A percentile compares a stretch with the other conserved stretches of the same genome.
Evolutionary conservation across 92 coral and sea anemone genomes (phyloP).

Genomic region (Plumapathes pennacea): DNA sequence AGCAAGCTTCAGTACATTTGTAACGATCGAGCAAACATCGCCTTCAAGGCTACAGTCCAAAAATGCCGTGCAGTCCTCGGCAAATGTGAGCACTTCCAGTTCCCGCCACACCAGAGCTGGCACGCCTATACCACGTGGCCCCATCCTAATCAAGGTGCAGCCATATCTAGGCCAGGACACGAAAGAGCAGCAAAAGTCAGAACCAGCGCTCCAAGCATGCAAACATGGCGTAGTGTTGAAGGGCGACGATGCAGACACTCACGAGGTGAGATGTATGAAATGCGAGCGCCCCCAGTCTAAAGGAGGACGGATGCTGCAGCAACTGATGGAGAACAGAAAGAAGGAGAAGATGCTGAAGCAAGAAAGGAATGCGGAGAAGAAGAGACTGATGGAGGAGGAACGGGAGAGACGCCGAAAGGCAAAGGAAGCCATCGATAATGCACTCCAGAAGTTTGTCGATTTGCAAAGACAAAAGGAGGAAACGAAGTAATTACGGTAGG

Average conservation of each 20-base stretch:
- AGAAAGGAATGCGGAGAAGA: constrained; percentile 11
- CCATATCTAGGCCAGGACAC: no score
- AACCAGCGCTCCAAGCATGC: constrained; percentile 30
- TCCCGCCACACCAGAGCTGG: no score
- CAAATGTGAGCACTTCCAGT: no score
- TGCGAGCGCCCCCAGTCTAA: constrained; percentile 66
- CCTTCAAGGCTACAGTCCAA: no score
- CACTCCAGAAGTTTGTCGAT: constrained; percentile 49
- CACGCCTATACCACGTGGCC: no score
- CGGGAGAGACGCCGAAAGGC: constrained; percentile 16
- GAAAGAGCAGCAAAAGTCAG: no score
- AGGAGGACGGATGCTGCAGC: constrained; percentile 59
- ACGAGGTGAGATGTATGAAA: constrained; percentile 41
- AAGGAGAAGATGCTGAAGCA: constrained; percentile 27
- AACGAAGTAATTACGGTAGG: no score
- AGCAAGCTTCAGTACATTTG: no score
- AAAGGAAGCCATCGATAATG: constrained; percentile 25
- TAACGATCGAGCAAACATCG: no score
- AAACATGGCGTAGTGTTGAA: constrained; percentile 48
- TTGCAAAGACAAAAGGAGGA: no score
- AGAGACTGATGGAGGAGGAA: constrained; percentile 20
- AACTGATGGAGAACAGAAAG: constrained; percentile 38
- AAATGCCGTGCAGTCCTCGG: no score
- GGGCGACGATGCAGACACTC: constrained; percentile 19
- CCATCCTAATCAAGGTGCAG: no score